Conservation (phyloP, 2,113 vertebrate species). For the Archocentrus centrarchus region DNA sequence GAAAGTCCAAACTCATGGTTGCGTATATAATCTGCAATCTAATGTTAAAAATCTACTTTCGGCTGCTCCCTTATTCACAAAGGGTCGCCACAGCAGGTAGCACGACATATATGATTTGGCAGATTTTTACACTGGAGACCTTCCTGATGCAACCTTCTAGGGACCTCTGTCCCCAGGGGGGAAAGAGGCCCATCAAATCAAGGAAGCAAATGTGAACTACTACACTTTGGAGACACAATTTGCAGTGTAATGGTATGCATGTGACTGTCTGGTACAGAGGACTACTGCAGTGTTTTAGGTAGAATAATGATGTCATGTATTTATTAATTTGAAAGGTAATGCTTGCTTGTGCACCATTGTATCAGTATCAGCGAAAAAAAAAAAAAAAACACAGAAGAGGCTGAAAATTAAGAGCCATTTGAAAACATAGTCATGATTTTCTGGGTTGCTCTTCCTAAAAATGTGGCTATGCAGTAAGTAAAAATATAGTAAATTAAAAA, state of each 20-base stretch:
- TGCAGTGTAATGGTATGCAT: not conserved
- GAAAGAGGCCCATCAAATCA: too few relatives aligned
- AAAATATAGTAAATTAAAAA: constrained; percentile 25
- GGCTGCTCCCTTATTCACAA: too few relatives aligned
- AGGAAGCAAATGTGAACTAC: not conserved
- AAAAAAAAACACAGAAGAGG: not conserved
- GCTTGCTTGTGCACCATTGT: not conserved
- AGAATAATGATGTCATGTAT: not conserved
- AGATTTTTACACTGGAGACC: not conserved
- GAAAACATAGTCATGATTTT: not conserved
- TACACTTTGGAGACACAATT: not conserved
- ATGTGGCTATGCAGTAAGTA: not conserved
- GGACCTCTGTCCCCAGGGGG: not conserved
- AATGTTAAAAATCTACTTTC: too few relatives aligned
- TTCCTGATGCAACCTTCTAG: not conserved
- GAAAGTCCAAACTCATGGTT: too few relatives aligned
- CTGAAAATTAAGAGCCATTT: not conserved
- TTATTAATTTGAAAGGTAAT: not conserved
- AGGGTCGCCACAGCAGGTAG: too few relatives aligned
- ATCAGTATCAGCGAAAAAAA: not conserved
- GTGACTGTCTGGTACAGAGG: not conserved
- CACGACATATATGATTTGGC: not conserved
- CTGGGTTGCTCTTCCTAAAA: constrained; percentile 16
- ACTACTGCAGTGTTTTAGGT: not conserved
- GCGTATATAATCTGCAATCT: too few relatives aligned